Evolutionary conservation across 2,888 invertebrate genomes (phyloP).

Genomic region (Buathra laborator): DNA sequence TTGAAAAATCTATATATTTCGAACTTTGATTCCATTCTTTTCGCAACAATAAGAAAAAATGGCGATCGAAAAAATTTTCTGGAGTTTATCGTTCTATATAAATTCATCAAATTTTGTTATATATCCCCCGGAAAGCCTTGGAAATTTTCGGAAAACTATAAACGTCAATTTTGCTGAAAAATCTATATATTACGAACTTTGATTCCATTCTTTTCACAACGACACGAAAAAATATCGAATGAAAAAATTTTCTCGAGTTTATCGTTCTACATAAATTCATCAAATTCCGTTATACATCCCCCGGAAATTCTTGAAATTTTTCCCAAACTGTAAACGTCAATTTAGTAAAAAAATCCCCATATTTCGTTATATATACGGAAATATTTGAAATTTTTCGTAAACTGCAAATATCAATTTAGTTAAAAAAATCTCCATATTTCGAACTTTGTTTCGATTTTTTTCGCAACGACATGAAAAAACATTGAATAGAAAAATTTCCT

Average conservation of each 20-base stretch:
- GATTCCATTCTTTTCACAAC: neutral
- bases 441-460: neutral
- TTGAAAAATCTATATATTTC: neutral
- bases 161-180: no score
- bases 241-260: neutral
- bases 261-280: neutral
- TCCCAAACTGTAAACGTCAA: neutral
- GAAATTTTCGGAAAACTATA: neutral
- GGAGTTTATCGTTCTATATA: constrained; percentile 4
- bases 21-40: neutral
- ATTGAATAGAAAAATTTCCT: neutral
- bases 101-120: neutral
- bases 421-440: neutral
- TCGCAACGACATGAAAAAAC: neutral
- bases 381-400: neutral
- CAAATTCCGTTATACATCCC: neutral
- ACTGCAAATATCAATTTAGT: neutral
- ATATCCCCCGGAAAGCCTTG: neutral
- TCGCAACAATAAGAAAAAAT: neutral
- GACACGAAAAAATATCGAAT: neutral
- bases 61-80: neutral
- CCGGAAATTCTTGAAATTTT: neutral
- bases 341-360: neutral
- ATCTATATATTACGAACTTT: neutral
- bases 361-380: neutral